Percentiles rank a stretch among this genome's conserved stretches.
Evolutionary conservation across 2,888 invertebrate species (phyloP).

Genomic region (Villa cingulata): DNA sequence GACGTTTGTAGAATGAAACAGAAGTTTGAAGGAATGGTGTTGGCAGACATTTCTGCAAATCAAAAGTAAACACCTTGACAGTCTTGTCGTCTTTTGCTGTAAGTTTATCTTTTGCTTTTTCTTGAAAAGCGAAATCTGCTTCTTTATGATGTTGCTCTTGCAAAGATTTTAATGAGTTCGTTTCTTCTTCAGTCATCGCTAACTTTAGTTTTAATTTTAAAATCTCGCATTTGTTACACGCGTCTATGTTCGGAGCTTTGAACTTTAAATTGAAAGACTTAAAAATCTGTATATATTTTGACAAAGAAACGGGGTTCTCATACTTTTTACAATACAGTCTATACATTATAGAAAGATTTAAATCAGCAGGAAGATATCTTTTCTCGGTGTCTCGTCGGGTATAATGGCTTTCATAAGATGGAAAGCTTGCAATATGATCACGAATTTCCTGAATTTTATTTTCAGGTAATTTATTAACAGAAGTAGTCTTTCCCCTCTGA

Average conservation of each 20-base stretch:
- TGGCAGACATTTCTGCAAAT: slow-evolving; percentile 7
- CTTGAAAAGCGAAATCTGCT: not conserved
- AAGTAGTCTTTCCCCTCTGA: slow-evolving; percentile 8
- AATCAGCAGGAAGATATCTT: slow-evolving; percentile 10
- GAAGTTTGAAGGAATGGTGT: slow-evolving; percentile 4
- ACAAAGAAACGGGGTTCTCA: slow-evolving; percentile 6
- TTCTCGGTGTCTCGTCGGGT: slow-evolving; percentile 9
- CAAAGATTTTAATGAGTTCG: slow-evolving; percentile 3
- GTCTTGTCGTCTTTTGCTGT: slow-evolving; percentile 1
- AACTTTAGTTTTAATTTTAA: too few relatives aligned
- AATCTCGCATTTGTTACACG: too few relatives aligned
- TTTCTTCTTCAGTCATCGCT: not conserved
- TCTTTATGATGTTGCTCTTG: not conserved
- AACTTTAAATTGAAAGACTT: too few relatives aligned
- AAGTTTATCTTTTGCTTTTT: slow-evolving; percentile 6
- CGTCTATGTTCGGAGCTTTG: too few relatives aligned
- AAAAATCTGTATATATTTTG: slow-evolving; percentile 10
- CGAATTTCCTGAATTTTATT: slow-evolving; percentile 10
- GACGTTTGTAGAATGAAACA: slow-evolving; percentile 8
- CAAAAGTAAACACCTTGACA: slow-evolving; percentile 4
- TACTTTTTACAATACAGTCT: slow-evolving; percentile 9
- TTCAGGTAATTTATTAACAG: slow-evolving; percentile 6
- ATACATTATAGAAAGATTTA: slow-evolving; percentile 9
- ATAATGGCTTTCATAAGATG: slow-evolving; percentile 11
- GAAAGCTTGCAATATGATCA: slow-evolving; percentile 10